Conservation (phyloP, 2,797 vertebrate genomes). For the Enteromius argenteus region DNA sequence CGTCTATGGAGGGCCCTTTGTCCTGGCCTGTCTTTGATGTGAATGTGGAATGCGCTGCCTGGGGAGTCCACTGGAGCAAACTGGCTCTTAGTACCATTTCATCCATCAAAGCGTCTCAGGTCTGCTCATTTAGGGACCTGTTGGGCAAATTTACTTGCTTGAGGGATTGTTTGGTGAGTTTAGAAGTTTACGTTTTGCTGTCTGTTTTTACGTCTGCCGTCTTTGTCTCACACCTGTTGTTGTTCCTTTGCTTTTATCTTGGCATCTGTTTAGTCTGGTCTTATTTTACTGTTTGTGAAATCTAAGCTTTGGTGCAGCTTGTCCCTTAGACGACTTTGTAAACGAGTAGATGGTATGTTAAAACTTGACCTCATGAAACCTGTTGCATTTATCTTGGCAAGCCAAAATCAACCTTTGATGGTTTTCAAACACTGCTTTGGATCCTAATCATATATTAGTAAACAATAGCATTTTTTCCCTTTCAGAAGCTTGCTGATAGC, state of each 20-base stretch:
- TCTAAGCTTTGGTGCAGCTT: conserved; percentile 1
- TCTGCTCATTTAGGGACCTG: conserved; percentile 48
- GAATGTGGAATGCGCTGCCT: conserved; percentile 73
- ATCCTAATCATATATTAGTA: conserved; percentile 74
- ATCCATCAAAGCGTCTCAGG: conserved; percentile 48
- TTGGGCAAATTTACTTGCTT: conserved; percentile 46
- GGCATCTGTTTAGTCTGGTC: conserved; percentile 19
- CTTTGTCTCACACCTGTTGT: conserved; percentile 37
- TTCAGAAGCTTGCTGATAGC: not conserved
- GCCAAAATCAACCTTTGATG: conserved; percentile 68
- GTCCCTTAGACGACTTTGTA: not conserved
- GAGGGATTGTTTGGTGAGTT: conserved; percentile 56
- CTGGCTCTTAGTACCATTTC: conserved; percentile 44
- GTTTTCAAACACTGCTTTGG: conserved; percentile 64
- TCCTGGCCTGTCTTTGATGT: conserved; percentile 73
- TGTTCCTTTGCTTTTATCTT: conserved; percentile 37
- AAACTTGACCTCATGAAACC: conserved; percentile 45
- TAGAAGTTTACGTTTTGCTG: conserved; percentile 27
- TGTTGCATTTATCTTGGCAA: conserved; percentile 61
- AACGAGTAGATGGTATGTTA: conserved; percentile 8
- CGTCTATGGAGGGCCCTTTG: conserved; percentile 63
- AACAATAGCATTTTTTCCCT: conserved; percentile 45
- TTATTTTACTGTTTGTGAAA: conserved; percentile 11
- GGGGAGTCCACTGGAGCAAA: conserved; percentile 67
- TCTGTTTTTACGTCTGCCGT: conserved; percentile 22